Evolutionary conservation across 2,797 vertebrate species (phyloP), one percentile per base, ranked within the genome.

Genomic region (Odontamblyopus lacepedii): DNA sequence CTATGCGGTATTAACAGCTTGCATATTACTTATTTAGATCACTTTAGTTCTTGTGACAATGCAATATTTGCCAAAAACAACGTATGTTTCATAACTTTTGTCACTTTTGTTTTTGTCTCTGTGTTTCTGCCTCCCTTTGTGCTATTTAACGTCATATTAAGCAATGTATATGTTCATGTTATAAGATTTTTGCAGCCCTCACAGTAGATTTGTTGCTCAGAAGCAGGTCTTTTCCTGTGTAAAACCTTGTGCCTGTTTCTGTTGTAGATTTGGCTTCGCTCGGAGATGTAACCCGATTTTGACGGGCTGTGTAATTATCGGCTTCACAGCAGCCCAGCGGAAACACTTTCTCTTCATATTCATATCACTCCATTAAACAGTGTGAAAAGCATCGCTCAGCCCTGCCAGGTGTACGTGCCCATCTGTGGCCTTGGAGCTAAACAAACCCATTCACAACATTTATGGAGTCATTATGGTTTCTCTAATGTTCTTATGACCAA

Each of bases 281-380:
- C 7, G 13, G 11, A 65, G 62, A 26, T 27, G 23, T 67, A 67
- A 67, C 48, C 65, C 53, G 50, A 32, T 67, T 53, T 67, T 53
- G 32, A 67, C 50, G 53, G 64, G 27, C 19, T 67, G 27, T n/a
- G 48, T 18, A 67, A 67, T 67, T 67, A 55, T 67, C 48, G 48
- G 48, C 27, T 67, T 32, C 65, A 67, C 50, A 53, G n/a, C 65
- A 53, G 16, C 48, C 16, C 27, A n/a, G 27, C 65, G 29, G 65
- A 53, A 32, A 53, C 27, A 67, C 65, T 53, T 32, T 32, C 50
- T 53, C 32, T 67, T 16, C 65, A 53, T 53, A 55, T 67, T 67
- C 65, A 53, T n/a, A 50, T 53, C 18, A 26, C 29, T 65, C 38
- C 6, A 67, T 67, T 67, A 67, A 53, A 67, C 27, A 32, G 64